Conservation (phyloP, 2,797 vertebrate genomes). For the Malacoraja senta region DNA sequence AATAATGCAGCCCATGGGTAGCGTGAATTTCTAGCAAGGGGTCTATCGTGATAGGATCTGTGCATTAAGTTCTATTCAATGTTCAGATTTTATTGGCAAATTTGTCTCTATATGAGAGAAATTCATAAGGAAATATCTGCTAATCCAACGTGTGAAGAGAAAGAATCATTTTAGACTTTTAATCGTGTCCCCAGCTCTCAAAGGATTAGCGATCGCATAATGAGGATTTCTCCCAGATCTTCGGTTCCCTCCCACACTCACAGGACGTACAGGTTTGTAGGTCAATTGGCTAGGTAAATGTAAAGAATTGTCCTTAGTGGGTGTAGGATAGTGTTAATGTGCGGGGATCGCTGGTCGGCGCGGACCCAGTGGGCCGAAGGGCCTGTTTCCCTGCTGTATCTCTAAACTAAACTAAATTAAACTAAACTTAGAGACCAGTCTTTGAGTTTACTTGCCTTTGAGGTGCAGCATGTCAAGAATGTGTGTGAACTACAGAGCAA, state of each 20-base stretch:
- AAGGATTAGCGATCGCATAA: neutral
- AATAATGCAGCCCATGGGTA: neutral
- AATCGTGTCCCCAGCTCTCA: neutral
- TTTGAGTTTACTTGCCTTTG: conserved; percentile 24
- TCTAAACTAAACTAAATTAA: no score
- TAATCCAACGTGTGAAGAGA: neutral
- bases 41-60: neutral
- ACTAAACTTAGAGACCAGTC: no score
- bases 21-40: neutral
- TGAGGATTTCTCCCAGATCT: no score
- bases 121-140: neutral
- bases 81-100: neutral
- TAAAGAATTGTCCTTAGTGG: no score
- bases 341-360: no score
- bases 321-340: no score
- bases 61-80: no score
- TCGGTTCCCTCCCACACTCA: no score
- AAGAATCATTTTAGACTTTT: neutral
- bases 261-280: no score
- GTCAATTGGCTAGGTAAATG: no score
- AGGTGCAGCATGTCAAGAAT: neutral
- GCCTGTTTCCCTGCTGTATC: no score
- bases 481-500: neutral
- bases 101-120: neutral
- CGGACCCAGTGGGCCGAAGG: no score